Evolutionary conservation across 2,797 vertebrate genomes (phyloP), one percentile per base, ranked within the genome.

Genomic region (Sebastes aleutianus): DNA sequence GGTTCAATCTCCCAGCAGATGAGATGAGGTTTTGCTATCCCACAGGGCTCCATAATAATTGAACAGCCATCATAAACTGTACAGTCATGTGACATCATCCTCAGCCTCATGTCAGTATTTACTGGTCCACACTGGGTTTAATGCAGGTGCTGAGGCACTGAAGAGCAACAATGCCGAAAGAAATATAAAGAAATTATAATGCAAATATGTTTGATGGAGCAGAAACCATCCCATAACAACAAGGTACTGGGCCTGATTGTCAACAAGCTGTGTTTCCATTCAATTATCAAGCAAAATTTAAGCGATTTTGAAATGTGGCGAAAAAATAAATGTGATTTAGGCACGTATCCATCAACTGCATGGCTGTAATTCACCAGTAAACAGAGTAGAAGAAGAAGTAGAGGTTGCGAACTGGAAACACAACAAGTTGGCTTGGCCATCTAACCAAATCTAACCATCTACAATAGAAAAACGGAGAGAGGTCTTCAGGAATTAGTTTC

Each of bases 1-100:
- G 72, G 77, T 89, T 89, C 80, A 85, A 87, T 85, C 63, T 82
- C 72, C 54, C 7, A 67, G 74, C 66, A 43, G 31, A 76, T 61
- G 70, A 78, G 83, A 86, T 34, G 6, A 77, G 74, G 43, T 62
- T 84, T 78, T 29, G 5, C 29, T 4, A 27, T 81, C 58, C 69
- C 70, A 66, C 64, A 36, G 77, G 74, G 70, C 66, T 78, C 31
- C 6, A 59, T 56, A 22, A 57, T 76, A 83, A 85, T 64, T 66
- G 66, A 83, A 83, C 8, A 1, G 57, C 11, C 68, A 72, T 78
- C 79, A 59, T 50, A 57, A 65, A 82, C 74, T 50, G 32, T 62
- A 31, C 57, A 74, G 68, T 77, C 67, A 66, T 31, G 34, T 80
- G 83, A 84, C 80, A 82, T 74, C 72, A 67, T 77, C 24, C 4